A percentile compares a stretch with the other conserved stretches of the same genome.
Evolutionary conservation across 2,797 vertebrate genomes (phyloP).

Genomic region (Cichlasoma orientale): DNA sequence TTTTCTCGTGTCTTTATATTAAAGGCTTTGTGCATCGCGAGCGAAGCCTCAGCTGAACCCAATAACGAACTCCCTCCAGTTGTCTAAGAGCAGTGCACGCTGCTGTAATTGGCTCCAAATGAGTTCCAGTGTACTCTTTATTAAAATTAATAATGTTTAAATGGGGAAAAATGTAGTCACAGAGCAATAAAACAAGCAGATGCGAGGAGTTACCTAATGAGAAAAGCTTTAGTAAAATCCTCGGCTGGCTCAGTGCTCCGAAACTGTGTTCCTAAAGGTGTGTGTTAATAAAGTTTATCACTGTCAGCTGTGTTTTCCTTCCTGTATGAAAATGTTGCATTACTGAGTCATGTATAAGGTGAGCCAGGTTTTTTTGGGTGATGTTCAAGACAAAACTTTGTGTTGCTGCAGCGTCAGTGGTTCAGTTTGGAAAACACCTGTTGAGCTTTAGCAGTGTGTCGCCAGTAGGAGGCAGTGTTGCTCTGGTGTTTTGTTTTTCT

Average conservation of each 20-base stretch:
- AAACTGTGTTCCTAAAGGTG: not conserved
- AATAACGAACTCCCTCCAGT: not conserved
- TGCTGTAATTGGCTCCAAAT: not conserved
- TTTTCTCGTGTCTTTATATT: not conserved
- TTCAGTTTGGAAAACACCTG: not conserved
- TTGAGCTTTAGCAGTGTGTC: not conserved
- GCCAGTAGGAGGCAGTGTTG: conserved; percentile 58
- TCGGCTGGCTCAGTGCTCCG: not conserved
- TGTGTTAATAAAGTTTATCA: not conserved
- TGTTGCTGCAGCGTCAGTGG: accelerated
- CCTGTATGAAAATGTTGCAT: not conserved
- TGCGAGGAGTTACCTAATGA: not conserved
- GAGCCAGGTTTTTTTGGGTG: not conserved
- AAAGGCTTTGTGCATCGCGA: not conserved
- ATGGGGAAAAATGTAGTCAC: not conserved
- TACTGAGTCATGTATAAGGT: too few species aligned
- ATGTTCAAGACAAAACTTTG: not conserved
- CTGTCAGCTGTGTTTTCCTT: not conserved
- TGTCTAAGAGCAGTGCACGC: not conserved
- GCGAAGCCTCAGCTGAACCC: not conserved
- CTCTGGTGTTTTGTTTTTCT: conserved; percentile 11
- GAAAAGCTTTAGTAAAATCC: not conserved
- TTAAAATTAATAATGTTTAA: not conserved
- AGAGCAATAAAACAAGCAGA: not conserved
- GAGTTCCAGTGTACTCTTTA: not conserved